A percentile compares a stretch with the other conserved stretches of the same genome.
Conservation (phyloP, 1,140 invertebrate species). For the Cyphomyrmex costatus region DNA sequence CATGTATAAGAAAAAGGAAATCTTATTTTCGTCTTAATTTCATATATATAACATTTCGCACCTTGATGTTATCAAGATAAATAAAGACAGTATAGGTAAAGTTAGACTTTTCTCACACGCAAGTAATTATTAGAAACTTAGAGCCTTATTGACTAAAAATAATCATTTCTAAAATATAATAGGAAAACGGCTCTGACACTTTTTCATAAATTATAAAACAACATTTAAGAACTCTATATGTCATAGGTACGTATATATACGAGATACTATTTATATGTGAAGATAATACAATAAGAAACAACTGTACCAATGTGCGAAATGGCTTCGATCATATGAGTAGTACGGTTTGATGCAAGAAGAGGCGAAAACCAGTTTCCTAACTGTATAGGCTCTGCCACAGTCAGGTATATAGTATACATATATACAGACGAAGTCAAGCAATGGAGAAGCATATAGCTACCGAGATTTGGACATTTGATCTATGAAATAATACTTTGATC, state of each 20-base stretch:
- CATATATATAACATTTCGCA: constrained; percentile 3
- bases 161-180: not conserved
- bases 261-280: not conserved
- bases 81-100: not conserved
- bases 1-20: not conserved
- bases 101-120: not conserved
- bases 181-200: not conserved
- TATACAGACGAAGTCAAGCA: not conserved
- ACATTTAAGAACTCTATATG: not conserved
- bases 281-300: constrained; percentile 19
- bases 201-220: constrained; percentile 1
- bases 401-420: constrained; percentile 16
- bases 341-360: constrained; percentile 62
- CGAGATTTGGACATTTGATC: constrained; percentile 19
- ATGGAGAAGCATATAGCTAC: not conserved
- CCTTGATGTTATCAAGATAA: not conserved
- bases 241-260: not conserved
- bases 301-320: constrained; percentile 41
- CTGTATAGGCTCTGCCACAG: constrained; percentile 75
- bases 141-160: not conserved
- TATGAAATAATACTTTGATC: not conserved
- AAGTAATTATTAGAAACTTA: constrained; percentile 1
- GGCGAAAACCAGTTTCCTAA: constrained; percentile 81
- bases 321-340: constrained; percentile 65
- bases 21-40: not conserved